Conservation (phyloP, 2,888 invertebrate genomes). For the Hyposoter dolosus region DNA sequence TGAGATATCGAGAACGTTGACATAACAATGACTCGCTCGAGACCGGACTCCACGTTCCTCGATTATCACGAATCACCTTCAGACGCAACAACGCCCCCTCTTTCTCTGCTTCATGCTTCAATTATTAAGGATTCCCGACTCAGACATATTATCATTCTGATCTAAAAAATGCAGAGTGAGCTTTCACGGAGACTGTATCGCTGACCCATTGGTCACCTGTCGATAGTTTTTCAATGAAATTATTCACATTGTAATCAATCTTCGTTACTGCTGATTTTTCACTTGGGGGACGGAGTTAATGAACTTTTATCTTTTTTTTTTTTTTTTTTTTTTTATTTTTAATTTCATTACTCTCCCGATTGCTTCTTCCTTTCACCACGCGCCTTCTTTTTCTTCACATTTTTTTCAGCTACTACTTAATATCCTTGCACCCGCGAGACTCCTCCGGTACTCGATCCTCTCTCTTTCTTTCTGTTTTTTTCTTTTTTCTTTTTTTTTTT, state of each 20-base stretch:
- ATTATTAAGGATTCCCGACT: neutral
- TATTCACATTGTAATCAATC: neutral
- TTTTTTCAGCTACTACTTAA: conserved; percentile 29
- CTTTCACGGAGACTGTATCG: neutral
- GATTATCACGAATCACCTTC: conserved; percentile 53
- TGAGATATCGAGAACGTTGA: conserved; percentile 64
- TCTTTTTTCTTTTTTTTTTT: conserved; percentile 37
- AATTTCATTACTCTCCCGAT: conserved; percentile 10
- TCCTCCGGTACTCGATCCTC: conserved; percentile 39
- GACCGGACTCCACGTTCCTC: conserved; percentile 14
- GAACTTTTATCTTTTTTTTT: conserved; percentile 16
- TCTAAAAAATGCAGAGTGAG: neutral
- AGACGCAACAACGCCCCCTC: conserved; percentile 49
- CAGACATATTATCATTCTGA: neutral
- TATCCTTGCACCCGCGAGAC: conserved; percentile 46
- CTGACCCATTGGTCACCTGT: neutral
- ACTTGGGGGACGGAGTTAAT: neutral
- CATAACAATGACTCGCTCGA: conserved; percentile 57
- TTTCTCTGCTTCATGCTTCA: too few relatives aligned
- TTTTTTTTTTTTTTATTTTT: too few relatives aligned
- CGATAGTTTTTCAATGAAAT: neutral
- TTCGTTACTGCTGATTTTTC: neutral
- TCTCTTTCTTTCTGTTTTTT: conserved; percentile 33
- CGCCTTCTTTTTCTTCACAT: conserved; percentile 27
- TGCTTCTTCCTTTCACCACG: conserved; percentile 20